Base-by-base conservation (phyloP, 2,113 vertebrate genomes). In the Pampusana beccarii region DNA sequence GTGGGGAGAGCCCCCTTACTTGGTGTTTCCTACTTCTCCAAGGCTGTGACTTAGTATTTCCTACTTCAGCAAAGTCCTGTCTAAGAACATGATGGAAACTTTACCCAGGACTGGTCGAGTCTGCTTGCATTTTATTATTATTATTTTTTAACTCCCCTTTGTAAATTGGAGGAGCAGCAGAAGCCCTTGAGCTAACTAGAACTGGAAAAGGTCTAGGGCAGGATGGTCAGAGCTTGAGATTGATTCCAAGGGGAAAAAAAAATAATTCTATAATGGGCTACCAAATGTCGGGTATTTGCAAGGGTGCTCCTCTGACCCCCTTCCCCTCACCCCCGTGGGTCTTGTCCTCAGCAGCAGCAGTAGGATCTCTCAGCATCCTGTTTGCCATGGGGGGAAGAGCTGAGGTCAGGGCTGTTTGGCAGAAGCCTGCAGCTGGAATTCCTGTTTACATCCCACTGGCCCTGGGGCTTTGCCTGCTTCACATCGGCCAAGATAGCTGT, bases 311-410 rank as follows among this genome's bases (percentile, higher is more conserved):
- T 74, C 23, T 56, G 28, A 19, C 10, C 38, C 25, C 19, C 38
- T 84, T 84, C 50, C 34, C 16, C 19, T 80, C 6, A 1, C 7
- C 0, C 2, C 78, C 70, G 28, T 0, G 0, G 65, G 29, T 21
- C 78, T 70, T 54, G 57, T 62, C 46, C 69, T 73, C 82, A 50
- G 78, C 48, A 64, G 81, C 90, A 85, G 78, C 57, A 72, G 81
- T 88, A 87, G 90, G 91, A 95, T 83, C 46, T 84, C 66, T 75
- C 64, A 38, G 75, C 80, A 84, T 94, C 94, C 96, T 93, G 91
- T 95, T 91, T 92, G 83, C 51, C 0, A 0, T 54, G 40, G 2
- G 3, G 50, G 44, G 42, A 88, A 69, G 24, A 83, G 40, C 2
- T 6, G 2, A 18, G 60, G 83, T 77, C 74, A 57, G 53, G 58